Percentiles rank a stretch among this genome's conserved stretches.
Conservation (phyloP, 2,888 invertebrate genomes). For the Synanthedon vespiformis region DNA sequence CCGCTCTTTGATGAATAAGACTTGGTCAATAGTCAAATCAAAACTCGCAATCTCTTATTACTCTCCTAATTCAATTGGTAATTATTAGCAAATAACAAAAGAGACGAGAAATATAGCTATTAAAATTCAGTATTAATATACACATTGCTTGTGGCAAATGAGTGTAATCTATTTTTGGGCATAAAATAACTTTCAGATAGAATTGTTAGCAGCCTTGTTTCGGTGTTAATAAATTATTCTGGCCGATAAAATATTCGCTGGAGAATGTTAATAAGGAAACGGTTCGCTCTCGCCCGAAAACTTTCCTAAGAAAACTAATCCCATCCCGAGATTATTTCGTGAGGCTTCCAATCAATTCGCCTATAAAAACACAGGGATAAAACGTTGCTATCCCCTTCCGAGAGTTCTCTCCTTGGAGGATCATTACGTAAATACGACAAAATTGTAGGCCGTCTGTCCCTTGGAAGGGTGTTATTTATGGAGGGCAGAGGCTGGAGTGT, state of each 20-base stretch:
- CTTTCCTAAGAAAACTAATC: conserved; percentile 51
- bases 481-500: conserved; percentile 52
- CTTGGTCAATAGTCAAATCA: neutral
- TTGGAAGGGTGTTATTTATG: conserved; percentile 61
- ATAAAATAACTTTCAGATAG: neutral
- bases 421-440: conserved; percentile 61
- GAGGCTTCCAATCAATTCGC: conserved; percentile 55
- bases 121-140: too few species aligned
- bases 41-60: too few species aligned
- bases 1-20: conserved; percentile 12
- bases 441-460: conserved; percentile 46
- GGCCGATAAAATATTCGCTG: conserved; percentile 31
- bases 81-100: too few species aligned
- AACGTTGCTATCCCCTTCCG: conserved; percentile 24
- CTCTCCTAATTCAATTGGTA: too few species aligned
- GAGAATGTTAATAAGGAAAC: conserved; percentile 44
- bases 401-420: conserved; percentile 43
- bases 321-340: conserved; percentile 51
- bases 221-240: conserved; percentile 29
- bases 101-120: too few species aligned
- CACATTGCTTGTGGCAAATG: too few species aligned
- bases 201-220: conserved; percentile 14
- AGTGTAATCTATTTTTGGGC: neutral
- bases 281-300: conserved; percentile 25
- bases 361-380: conserved; percentile 45